Percentiles rank a stretch among this genome's conserved stretches.
Evolutionary conservation across 1,140 invertebrate species (phyloP).

Genomic region (Drosophila auraria): DNA sequence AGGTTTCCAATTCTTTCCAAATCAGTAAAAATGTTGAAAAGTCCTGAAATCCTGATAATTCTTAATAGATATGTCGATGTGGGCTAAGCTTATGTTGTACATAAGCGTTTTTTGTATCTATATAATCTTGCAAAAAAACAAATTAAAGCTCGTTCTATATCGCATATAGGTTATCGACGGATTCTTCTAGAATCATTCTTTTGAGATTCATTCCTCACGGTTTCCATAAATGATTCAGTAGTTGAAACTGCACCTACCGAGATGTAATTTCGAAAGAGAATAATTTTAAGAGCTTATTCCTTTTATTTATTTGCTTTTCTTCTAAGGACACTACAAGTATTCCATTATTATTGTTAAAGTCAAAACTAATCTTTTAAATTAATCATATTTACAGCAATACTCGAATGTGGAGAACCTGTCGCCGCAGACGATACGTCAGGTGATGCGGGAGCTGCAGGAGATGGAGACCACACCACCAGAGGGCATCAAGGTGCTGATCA

Average conservation of each 20-base stretch:
- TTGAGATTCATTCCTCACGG: neutral
- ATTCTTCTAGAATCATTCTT: neutral
- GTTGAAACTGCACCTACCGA: neutral
- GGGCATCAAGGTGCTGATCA: slow-evolving; percentile 94
- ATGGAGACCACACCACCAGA: slow-evolving; percentile 92
- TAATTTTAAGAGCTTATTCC: neutral
- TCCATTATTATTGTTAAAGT: too few species aligned
- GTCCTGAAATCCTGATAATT: neutral
- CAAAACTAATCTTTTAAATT: slow-evolving; percentile 7
- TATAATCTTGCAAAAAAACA: neutral
- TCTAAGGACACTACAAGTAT: too few species aligned
- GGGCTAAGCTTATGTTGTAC: neutral
- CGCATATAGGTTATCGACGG: too few species aligned
- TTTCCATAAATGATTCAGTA: neutral
- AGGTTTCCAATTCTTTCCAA: neutral
- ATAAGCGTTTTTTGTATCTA: neutral
- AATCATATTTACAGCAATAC: slow-evolving; percentile 86
- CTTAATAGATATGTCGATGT: too few species aligned
- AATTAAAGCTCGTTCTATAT: neutral
- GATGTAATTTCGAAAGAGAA: neutral
- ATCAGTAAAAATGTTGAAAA: neutral
- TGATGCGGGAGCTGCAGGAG: slow-evolving; percentile 93
- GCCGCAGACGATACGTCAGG: slow-evolving; percentile 94
- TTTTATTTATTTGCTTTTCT: too few species aligned
- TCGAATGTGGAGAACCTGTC: slow-evolving; percentile 97